These are phyloP conservation scores for Macrochelys suwanniensis DNA, from an alignment of 2,797 vertebrate species.

Conservation along the genomic window DNA sequence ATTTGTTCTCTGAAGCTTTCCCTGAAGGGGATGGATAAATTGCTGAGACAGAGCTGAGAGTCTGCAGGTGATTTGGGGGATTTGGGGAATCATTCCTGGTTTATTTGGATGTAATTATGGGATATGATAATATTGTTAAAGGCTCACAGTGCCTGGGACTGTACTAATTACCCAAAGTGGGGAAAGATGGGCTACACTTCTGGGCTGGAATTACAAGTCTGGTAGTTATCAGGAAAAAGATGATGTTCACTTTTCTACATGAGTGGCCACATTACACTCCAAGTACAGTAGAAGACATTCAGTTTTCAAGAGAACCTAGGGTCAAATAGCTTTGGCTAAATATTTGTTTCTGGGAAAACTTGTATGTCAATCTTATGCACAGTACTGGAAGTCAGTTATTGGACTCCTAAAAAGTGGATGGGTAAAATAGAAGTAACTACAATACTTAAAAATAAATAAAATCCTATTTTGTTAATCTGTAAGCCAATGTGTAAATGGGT, in stretches of 20 bases:
- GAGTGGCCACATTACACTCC: background rate
- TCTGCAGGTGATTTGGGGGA: background rate
- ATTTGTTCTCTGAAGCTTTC: background rate
- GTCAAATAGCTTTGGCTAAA: background rate
- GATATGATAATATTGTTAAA: background rate
- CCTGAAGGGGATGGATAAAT: background rate
- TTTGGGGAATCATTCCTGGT: rapidly evolving
- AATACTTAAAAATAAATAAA: background rate
- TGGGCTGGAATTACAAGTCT: background rate
- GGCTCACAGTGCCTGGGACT: background rate
- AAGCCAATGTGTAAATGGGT: background rate
- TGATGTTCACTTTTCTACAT: background rate
- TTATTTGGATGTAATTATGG: background rate
- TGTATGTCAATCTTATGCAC: background rate
- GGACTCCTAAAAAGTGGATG: background rate
- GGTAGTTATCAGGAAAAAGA: background rate
- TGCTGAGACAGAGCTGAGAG: background rate
- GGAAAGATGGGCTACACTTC: rapidly evolving
- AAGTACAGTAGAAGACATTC: background rate
- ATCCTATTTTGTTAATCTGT: background rate
- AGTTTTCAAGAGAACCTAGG: background rate
- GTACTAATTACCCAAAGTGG: background rate
- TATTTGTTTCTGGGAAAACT: background rate
- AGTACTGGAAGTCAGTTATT: background rate
- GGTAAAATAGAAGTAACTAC: background rate